Evolutionary conservation across 2,113 vertebrate genomes (phyloP).

Genomic region (Benitochromis conjunctus): DNA sequence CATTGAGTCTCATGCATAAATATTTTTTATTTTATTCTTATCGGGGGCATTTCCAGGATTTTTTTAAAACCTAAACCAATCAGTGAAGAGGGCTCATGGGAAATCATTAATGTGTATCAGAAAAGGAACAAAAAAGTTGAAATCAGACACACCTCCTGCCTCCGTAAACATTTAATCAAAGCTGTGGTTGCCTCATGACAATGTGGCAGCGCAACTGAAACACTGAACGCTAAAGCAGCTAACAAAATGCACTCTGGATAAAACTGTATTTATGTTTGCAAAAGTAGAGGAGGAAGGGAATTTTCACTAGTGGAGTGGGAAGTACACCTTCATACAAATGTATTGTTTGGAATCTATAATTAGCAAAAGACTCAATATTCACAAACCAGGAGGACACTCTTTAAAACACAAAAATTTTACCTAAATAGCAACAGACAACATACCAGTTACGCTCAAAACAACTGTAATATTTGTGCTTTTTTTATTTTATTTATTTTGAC

Average conservation of each 20-base stretch:
- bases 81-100: neutral
- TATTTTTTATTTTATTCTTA: neutral
- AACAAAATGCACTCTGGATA: neutral
- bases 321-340: neutral
- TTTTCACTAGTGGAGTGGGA: neutral
- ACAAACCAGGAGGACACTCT: neutral
- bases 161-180: neutral
- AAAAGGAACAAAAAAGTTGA: neutral
- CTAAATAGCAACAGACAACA: neutral
- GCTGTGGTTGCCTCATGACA: rapidly evolving
- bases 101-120: neutral
- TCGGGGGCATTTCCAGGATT: neutral
- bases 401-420: neutral
- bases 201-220: neutral
- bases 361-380: neutral
- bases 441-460: neutral
- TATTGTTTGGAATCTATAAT: neutral
- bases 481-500: neutral
- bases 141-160: neutral
- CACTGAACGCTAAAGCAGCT: neutral
- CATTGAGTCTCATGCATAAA: neutral
- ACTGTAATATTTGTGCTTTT: neutral
- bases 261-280: rapidly evolving
- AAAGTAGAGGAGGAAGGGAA: neutral
- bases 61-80: neutral